phyloP scores from a whole-genome alignment of 2,888 invertebrate genomes.

The Eumacrocentrus americanus region DNA sequence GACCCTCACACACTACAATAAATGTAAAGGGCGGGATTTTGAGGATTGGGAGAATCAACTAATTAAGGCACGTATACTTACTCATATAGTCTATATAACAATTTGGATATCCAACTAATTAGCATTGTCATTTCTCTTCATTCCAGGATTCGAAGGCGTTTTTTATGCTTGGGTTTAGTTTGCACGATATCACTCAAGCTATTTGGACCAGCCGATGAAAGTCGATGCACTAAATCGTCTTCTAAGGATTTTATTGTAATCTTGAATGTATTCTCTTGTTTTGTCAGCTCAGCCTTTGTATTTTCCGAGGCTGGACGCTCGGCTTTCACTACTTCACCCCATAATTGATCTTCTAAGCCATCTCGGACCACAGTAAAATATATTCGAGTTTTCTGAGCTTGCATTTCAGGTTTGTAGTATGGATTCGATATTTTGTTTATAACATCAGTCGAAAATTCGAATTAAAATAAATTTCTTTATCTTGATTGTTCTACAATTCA shows the following conservation, averaged over 20 bases:
- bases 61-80: too few species aligned
- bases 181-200: slow-evolving; percentile 88
- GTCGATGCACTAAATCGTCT: slow-evolving; percentile 82
- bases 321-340: slow-evolving; percentile 91
- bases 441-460: slow-evolving; percentile 81
- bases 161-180: too few species aligned
- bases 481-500: slow-evolving; percentile 69
- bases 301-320: slow-evolving; percentile 91
- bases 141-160: too few species aligned
- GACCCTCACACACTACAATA: too few species aligned
- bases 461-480: slow-evolving; percentile 90
- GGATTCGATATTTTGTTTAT: slow-evolving; percentile 93
- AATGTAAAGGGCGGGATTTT: too few species aligned
- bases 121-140: too few species aligned
- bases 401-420: slow-evolving; percentile 96
- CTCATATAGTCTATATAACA: too few species aligned
- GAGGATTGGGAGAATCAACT: too few species aligned
- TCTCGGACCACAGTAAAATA: slow-evolving; percentile 95
- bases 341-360: slow-evolving; percentile 89
- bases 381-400: slow-evolving; percentile 93
- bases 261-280: slow-evolving; percentile 93
- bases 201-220: slow-evolving; percentile 90
- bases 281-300: slow-evolving; percentile 81
- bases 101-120: too few species aligned
- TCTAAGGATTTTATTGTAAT: slow-evolving; percentile 88